phyloP scores from a whole-genome alignment of 2,888 invertebrate species.

The Ferrisia virgata region DNA sequence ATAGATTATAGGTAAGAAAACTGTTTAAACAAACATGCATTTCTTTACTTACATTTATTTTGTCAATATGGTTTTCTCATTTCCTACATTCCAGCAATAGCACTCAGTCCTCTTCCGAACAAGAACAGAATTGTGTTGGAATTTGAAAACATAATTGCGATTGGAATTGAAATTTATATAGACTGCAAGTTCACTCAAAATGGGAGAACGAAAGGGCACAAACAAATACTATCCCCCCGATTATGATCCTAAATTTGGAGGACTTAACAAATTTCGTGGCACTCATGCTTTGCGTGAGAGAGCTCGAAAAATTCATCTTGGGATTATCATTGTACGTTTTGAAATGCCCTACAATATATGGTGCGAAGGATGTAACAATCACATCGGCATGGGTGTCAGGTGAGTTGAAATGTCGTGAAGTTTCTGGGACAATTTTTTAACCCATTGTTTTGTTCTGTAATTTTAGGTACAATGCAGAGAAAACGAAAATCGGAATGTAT shows the following conservation, averaged over 20 bases:
- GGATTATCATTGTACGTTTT: slow-evolving; percentile 93
- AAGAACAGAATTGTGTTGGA: too few relatives aligned
- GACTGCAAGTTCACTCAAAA: slow-evolving; percentile 53
- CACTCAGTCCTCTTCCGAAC: too few relatives aligned
- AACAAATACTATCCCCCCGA: slow-evolving; percentile 99
- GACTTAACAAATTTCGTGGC: slow-evolving; percentile 83
- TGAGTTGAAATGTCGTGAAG: slow-evolving; percentile 51
- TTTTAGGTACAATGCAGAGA: slow-evolving; percentile 84
- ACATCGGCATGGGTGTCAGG: slow-evolving; percentile 97
- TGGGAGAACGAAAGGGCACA: slow-evolving; percentile 97
- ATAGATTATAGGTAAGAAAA: too few relatives aligned
- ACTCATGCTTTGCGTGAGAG: slow-evolving; percentile 95
- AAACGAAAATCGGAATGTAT: slow-evolving; percentile 93
- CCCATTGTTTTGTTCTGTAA: background rate
- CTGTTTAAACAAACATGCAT: too few relatives aligned
- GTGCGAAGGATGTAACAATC: slow-evolving; percentile 97
- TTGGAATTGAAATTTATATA: background rate
- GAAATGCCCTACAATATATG: slow-evolving; percentile 99
- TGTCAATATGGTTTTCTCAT: too few relatives aligned
- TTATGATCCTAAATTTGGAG: slow-evolving; percentile 92
- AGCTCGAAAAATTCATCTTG: slow-evolving; percentile 90
- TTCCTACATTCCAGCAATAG: too few relatives aligned
- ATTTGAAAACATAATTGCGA: too few relatives aligned
- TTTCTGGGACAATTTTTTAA: background rate
- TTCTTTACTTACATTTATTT: too few relatives aligned